phyloP scores from a whole-genome alignment of 2,797 vertebrate species.

The Manis javanica region DNA sequence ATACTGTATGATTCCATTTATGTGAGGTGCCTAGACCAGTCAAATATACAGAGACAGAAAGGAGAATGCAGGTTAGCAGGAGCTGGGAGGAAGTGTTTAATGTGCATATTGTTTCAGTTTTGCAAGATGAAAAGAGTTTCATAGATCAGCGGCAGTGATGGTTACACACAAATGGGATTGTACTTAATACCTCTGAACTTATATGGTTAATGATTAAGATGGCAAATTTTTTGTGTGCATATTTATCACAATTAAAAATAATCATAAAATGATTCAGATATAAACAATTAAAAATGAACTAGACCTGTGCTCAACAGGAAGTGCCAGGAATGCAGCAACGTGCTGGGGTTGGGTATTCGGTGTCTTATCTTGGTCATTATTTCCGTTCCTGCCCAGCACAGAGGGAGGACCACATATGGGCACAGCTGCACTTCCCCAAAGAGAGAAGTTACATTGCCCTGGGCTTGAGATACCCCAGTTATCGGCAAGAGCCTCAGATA shows the following conservation, averaged over 20 bases:
- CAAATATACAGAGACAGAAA: background rate
- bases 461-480: background rate
- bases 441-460: background rate
- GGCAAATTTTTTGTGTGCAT: background rate
- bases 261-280: background rate
- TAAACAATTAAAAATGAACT: background rate
- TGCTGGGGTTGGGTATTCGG: background rate
- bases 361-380: background rate
- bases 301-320: background rate
- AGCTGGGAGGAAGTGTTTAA: background rate
- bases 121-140: background rate
- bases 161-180: background rate
- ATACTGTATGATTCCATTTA: background rate
- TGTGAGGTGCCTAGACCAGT: background rate
- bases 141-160: background rate
- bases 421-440: background rate
- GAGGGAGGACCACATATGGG: background rate
- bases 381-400: background rate
- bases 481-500: background rate
- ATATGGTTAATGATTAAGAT: background rate
- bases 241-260: background rate
- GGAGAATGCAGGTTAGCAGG: background rate
- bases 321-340: background rate
- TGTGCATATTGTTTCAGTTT: background rate
- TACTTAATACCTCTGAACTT: background rate